phyloP scores from a whole-genome alignment of 2,888 invertebrate species.

The Busseola fusca region DNA sequence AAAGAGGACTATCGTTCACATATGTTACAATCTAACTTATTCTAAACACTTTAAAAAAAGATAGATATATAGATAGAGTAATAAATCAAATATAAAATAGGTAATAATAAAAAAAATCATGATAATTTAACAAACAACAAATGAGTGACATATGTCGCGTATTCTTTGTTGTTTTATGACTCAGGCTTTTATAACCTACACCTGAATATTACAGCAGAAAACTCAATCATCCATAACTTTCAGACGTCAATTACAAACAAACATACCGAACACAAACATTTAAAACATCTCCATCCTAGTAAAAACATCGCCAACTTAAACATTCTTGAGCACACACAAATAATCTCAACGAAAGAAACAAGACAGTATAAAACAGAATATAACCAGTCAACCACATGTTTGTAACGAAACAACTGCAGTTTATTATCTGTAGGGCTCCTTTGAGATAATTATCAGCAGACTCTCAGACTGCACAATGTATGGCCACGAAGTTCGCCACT shows the following conservation, averaged over 20 bases:
- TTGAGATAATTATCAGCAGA: slow-evolving; percentile 61
- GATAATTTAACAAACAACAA: too few relatives aligned
- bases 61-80: too few relatives aligned
- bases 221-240: not conserved
- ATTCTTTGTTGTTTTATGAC: too few relatives aligned
- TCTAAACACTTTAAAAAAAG: too few relatives aligned
- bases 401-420: slow-evolving; percentile 54
- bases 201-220: not conserved
- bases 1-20: too few relatives aligned
- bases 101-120: too few relatives aligned
- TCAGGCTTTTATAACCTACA: not conserved
- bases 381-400: slow-evolving; percentile 21
- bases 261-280: not conserved
- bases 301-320: not conserved
- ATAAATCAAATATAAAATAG: too few relatives aligned
- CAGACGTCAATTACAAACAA: slow-evolving; percentile 6
- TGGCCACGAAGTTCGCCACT: slow-evolving; percentile 32
- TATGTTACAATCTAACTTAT: too few relatives aligned
- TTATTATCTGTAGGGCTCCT: slow-evolving; percentile 50
- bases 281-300: not conserved
- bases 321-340: slow-evolving; percentile 24
- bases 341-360: slow-evolving; percentile 2
- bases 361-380: slow-evolving; percentile 33
- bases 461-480: slow-evolving; percentile 37
- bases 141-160: too few relatives aligned